These are phyloP conservation scores for Ailurus styani DNA, from an alignment of 2,113 vertebrate species.

Conservation along the genomic window DNA sequence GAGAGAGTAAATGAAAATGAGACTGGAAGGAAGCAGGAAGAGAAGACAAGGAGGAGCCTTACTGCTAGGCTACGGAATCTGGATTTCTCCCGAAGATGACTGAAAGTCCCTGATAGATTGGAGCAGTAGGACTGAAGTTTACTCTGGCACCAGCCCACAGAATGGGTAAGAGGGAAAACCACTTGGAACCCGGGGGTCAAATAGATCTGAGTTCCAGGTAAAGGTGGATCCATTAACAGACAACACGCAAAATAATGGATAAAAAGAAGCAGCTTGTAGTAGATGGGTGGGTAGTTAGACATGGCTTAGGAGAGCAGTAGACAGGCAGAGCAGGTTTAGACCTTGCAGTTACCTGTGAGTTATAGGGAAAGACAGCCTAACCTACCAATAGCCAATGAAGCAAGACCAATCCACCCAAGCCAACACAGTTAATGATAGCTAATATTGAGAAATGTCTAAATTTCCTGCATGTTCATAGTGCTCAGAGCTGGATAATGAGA, in stretches of 20 bases:
- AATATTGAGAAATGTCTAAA: not conserved
- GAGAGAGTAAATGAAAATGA: not conserved
- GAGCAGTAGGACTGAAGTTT: not conserved
- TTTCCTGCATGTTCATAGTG: not conserved
- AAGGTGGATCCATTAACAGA: not conserved
- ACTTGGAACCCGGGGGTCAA: not conserved
- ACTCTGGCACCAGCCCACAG: not conserved
- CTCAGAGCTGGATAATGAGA: not conserved
- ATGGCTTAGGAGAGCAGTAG: not conserved
- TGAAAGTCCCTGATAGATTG: fast-evolving
- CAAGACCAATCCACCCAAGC: not conserved
- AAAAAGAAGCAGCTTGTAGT: not conserved
- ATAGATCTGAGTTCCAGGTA: not conserved
- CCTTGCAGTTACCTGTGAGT: too few species aligned
- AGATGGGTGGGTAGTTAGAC: not conserved
- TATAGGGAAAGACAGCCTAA: not conserved
- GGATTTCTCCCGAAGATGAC: not conserved
- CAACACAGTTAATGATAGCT: not conserved
- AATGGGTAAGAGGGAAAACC: not conserved
- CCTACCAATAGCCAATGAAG: not conserved
- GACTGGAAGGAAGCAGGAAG: not conserved
- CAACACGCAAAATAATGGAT: not conserved
- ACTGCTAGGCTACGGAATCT: not conserved
- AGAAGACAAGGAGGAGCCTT: not conserved
- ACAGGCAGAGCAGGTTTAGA: not conserved